Evolutionary conservation across 2,797 vertebrate species (phyloP).

Genomic region (Gallinago stenura): DNA sequence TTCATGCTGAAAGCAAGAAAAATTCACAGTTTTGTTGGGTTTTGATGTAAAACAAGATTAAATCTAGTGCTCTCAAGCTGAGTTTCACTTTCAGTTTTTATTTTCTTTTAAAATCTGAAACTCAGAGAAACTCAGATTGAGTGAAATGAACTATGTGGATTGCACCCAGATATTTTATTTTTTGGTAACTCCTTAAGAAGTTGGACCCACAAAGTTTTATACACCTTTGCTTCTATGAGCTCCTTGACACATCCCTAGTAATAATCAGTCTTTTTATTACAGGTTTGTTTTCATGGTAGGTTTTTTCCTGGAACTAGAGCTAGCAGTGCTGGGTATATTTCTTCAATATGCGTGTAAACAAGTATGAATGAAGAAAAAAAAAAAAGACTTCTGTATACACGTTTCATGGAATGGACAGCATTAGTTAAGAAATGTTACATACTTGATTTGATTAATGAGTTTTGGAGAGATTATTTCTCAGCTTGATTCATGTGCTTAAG

Average conservation of each 20-base stretch:
- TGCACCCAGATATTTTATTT: background rate
- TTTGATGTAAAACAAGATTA: constrained; percentile 70
- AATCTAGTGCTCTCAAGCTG: constrained; percentile 9
- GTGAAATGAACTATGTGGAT: background rate
- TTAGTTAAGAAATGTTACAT: constrained; percentile 25
- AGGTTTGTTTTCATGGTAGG: constrained; percentile 17
- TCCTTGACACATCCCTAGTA: background rate
- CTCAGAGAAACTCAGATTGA: background rate
- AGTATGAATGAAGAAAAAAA: background rate
- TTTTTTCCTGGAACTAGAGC: constrained; percentile 11
- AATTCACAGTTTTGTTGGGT: constrained; percentile 62
- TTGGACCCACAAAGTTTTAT: background rate
- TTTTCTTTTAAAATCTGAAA: constrained; percentile 59
- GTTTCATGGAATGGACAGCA: background rate
- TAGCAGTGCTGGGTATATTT: background rate
- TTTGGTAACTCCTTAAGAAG: background rate
- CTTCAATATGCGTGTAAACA: constrained; percentile 1
- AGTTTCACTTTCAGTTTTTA: constrained; percentile 57
- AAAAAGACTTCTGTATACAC: constrained; percentile 16
- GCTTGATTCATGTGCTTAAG: constrained; percentile 47
- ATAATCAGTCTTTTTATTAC: constrained; percentile 31
- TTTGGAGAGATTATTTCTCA: constrained; percentile 50
- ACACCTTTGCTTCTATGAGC: background rate
- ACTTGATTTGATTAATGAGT: constrained; percentile 54
- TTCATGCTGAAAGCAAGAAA: constrained; percentile 63